Conservation (phyloP, 2,797 vertebrate species). For the Antennarius maculatus region DNA sequence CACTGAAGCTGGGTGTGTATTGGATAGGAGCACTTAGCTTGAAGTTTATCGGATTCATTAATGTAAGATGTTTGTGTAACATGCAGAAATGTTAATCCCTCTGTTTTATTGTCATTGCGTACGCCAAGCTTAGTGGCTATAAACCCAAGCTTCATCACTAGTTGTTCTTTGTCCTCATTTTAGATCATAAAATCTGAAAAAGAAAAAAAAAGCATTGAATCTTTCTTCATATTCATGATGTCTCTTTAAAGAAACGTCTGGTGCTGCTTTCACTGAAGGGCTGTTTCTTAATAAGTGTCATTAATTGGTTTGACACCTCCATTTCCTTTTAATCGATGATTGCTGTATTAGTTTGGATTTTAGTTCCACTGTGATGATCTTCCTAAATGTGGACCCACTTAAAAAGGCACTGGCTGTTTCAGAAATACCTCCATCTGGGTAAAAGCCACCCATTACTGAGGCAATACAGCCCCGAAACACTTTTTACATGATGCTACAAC, state of each 20-base stretch:
- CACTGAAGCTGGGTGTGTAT: not conserved
- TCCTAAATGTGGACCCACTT: conserved; percentile 12
- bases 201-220: conserved; percentile 3
- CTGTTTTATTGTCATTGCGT: not conserved
- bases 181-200: not conserved
- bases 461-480: not conserved
- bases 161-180: not conserved
- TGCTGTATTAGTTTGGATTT: conserved; percentile 31
- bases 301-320: not conserved
- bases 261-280: not conserved
- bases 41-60: not conserved
- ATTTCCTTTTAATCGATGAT: not conserved
- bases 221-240: not conserved
- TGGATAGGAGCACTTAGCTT: not conserved
- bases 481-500: not conserved
- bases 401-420: conserved; percentile 7
- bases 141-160: not conserved
- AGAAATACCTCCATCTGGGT: conserved; percentile 6
- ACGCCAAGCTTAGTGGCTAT: not conserved
- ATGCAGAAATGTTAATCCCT: not conserved
- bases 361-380: not conserved
- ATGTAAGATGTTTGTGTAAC: not conserved
- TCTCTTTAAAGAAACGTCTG: not conserved
- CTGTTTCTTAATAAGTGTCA: conserved; percentile 6
- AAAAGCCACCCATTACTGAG: not conserved